phyloP scores from a whole-genome alignment of 2,113 vertebrate genomes.

The Boleophthalmus pectinirostris region DNA sequence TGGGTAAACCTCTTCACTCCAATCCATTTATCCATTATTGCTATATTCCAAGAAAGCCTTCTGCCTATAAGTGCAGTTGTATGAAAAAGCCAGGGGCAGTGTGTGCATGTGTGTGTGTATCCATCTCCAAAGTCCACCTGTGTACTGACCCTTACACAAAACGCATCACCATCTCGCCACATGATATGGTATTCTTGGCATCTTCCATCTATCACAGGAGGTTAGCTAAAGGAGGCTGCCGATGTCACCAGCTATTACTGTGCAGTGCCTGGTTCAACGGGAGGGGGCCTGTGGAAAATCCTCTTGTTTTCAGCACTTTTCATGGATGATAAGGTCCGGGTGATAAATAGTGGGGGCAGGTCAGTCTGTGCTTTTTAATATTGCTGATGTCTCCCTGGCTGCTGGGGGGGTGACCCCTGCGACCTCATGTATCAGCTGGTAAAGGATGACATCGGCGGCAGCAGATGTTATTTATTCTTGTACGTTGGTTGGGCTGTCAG shows the following conservation, averaged over 20 bases:
- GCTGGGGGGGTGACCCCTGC: slow-evolving; percentile 38
- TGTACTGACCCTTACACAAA: slow-evolving; percentile 12
- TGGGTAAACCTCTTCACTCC: not conserved
- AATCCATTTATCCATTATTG: not conserved
- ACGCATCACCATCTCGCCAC: slow-evolving; percentile 11
- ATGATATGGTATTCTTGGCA: slow-evolving; percentile 39
- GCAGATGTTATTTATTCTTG: slow-evolving; percentile 53
- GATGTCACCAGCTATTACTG: slow-evolving; percentile 68
- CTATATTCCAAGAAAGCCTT: not conserved
- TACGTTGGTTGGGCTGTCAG: slow-evolving; percentile 38
- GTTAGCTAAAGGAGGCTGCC: slow-evolving; percentile 37
- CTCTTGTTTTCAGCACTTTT: slow-evolving; percentile 70
- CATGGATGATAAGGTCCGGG: slow-evolving; percentile 60
- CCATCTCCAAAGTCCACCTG: not conserved
- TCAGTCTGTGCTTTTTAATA: slow-evolving; percentile 43
- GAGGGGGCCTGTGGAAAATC: slow-evolving; percentile 29
- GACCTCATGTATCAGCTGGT: slow-evolving; percentile 54
- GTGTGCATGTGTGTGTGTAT: not conserved
- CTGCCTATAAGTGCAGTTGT: not conserved
- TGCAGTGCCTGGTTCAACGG: slow-evolving; percentile 46
- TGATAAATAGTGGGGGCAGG: slow-evolving; percentile 58
- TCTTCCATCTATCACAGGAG: slow-evolving; percentile 62
- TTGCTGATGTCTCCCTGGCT: slow-evolving; percentile 57
- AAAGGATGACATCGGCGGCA: slow-evolving; percentile 39
- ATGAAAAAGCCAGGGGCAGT: too few relatives aligned